Base-by-base conservation (phyloP, 1,140 invertebrate species). In the Oppia nitens region DNA sequence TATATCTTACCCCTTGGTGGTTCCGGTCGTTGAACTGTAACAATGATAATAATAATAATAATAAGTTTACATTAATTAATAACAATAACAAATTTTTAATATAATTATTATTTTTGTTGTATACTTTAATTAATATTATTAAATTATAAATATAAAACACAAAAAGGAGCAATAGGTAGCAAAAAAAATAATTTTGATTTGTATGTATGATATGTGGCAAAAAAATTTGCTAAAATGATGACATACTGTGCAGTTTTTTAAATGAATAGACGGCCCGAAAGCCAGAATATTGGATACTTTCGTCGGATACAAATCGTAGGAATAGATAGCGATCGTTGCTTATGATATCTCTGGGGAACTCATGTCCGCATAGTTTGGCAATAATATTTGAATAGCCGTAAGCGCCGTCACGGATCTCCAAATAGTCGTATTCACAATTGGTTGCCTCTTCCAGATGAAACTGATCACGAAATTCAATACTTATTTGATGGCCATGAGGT, bases 291-390 rank as follows among this genome's bases (percentile, higher is more conserved):
- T 89, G 82, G 61, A 91, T 85, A 64, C 81, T 84, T 57, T 84
- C 83, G 66, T 93, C 87, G 1, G 85, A 86, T 55, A 79, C 78
- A 72, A 93, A 93, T 50, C 81, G 76, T 14, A 91, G 73, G 86
- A 86, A 91, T 25, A 93, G 76, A 68, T 82, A 81, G 17, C 83
- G 75, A 48, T 82, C 80, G 47, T 80, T 78, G 2, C 85, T 87
- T 26, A 78, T 79, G 61, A 90, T 79, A 66, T 83, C 78, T 1
- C 81, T 80, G 6, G 88, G 87, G 67, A 85, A 87, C 54, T 78
- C 74, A 21, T 77, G 75, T 32, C 85, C 87, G 66, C 88, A 92
- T 66, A 75, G 86, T 63, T 75, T 77, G 0, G 79, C 79, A 26
- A 79, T 69, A 50, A 84, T 67, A 9, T 76, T 71, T n/a, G 84